A percentile compares a stretch with the other conserved stretches of the same genome.
These are phyloP conservation scores for Myzus persicae DNA, from an alignment of 1,140 invertebrate species.

Conservation along the genomic window DNA sequence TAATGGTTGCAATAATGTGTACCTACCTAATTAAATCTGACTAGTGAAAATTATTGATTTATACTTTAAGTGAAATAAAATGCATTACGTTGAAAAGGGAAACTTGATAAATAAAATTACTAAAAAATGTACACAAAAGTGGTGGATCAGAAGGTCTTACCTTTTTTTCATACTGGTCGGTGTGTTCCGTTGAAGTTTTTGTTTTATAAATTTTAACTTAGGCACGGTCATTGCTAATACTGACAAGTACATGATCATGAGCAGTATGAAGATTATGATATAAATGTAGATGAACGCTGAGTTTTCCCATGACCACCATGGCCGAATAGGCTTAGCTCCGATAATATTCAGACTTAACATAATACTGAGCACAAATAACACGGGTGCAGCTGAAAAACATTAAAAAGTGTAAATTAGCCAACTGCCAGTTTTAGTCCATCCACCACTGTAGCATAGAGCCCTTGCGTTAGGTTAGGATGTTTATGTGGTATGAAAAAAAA, in stretches of 20 bases:
- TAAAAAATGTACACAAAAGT: not conserved
- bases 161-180: conserved; percentile 7
- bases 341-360: conserved; percentile 51
- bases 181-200: conserved; percentile 32
- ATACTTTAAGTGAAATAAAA: not conserved
- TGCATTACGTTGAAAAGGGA: not conserved
- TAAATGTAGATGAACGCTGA: conserved; percentile 40
- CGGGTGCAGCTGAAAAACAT: conserved; percentile 37
- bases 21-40: not conserved
- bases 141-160: not conserved
- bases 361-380: conserved; percentile 45
- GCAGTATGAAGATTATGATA: conserved; percentile 39
- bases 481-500: too few relatives aligned
- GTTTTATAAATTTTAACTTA: conserved; percentile 44
- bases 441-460: too few relatives aligned
- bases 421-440: too few relatives aligned
- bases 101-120: not conserved
- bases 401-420: not conserved
- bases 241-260: conserved; percentile 44
- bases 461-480: too few relatives aligned
- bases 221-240: conserved; percentile 26
- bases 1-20: not conserved
- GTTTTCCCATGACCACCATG: conserved; percentile 49
- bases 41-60: not conserved
- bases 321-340: conserved; percentile 16